These are phyloP conservation scores for Acanthurus leucopareius DNA, from an alignment of 2,797 vertebrate species.

Conservation along the genomic window DNA sequence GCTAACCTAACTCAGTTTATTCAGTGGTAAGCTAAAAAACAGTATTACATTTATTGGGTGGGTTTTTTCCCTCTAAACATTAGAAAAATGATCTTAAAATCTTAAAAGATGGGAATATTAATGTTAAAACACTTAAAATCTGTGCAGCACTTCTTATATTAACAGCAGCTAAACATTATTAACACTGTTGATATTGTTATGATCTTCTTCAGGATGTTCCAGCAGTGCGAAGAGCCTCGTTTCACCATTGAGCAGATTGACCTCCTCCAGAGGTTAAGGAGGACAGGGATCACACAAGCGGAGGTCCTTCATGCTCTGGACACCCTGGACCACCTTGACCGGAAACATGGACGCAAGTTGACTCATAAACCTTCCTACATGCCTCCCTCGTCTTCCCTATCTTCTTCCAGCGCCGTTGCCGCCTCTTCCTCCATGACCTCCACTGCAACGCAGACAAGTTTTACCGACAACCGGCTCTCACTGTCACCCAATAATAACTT, in stretches of 20 bases:
- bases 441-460: constrained; percentile 93
- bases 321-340: constrained; percentile 95
- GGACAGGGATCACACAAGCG: constrained; percentile 94
- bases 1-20: not conserved
- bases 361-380: constrained; percentile 87
- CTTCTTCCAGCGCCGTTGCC: constrained; percentile 54
- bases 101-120: not conserved
- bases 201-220: constrained; percentile 90
- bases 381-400: constrained; percentile 67
- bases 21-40: not conserved
- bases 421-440: constrained; percentile 90
- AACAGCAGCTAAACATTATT: too few species aligned
- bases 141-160: not conserved
- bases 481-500: constrained; percentile 93
- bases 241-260: constrained; percentile 99
- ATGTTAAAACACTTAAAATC: not conserved
- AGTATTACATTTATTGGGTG: too few species aligned
- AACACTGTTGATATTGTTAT: not conserved
- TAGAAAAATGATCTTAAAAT: too few species aligned
- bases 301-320: constrained; percentile 97
- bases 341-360: constrained; percentile 93
- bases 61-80: not conserved
- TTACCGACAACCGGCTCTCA: constrained; percentile 89
- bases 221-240: constrained; percentile 98
- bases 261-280: constrained; percentile 95